phyloP scores from a whole-genome alignment of 2,888 invertebrate species.

The Tromatobia lineatoria region DNA sequence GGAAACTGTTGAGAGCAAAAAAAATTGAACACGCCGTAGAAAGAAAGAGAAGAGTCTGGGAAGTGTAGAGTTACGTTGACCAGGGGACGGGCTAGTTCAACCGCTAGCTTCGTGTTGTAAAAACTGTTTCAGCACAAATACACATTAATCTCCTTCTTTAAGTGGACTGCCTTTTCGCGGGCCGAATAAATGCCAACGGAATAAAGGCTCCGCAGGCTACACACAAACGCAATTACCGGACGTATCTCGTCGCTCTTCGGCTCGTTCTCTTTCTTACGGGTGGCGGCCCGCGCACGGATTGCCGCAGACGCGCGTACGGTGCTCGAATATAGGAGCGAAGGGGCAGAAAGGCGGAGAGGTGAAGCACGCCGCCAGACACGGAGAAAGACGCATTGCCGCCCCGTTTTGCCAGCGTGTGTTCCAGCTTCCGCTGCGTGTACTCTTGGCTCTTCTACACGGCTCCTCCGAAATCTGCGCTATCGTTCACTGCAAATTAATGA shows the following conservation, averaged over 20 bases:
- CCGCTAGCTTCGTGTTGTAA: slow-evolving; percentile 76
- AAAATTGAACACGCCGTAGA: neutral
- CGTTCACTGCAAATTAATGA: slow-evolving; percentile 21
- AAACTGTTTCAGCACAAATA: slow-evolving; percentile 76
- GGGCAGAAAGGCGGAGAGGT: slow-evolving; percentile 4
- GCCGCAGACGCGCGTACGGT: slow-evolving; percentile 50
- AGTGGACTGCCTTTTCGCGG: slow-evolving; percentile 81
- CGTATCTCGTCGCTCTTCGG: slow-evolving; percentile 70
- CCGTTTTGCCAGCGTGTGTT: slow-evolving; percentile 55
- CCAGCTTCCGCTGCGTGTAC: slow-evolving; percentile 30
- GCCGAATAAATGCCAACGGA: slow-evolving; percentile 82
- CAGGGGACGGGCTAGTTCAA: slow-evolving; percentile 22
- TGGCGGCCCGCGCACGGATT: slow-evolving; percentile 49
- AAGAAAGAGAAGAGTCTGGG: slow-evolving; percentile 2
- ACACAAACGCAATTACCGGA: slow-evolving; percentile 82
- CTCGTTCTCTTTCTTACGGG: slow-evolving; percentile 26
- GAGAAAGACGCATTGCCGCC: slow-evolving; percentile 66
- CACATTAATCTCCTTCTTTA: slow-evolving; percentile 79
- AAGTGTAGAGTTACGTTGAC: neutral
- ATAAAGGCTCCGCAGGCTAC: slow-evolving; percentile 79
- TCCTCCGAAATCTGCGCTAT: slow-evolving; percentile 29
- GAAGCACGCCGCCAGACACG: slow-evolving; percentile 56
- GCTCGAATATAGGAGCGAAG: slow-evolving; percentile 46
- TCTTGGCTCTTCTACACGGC: slow-evolving; percentile 5
- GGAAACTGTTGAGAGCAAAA: neutral